Conservation (phyloP, 1,140 invertebrate species). For the Arctopsyche grandis region DNA sequence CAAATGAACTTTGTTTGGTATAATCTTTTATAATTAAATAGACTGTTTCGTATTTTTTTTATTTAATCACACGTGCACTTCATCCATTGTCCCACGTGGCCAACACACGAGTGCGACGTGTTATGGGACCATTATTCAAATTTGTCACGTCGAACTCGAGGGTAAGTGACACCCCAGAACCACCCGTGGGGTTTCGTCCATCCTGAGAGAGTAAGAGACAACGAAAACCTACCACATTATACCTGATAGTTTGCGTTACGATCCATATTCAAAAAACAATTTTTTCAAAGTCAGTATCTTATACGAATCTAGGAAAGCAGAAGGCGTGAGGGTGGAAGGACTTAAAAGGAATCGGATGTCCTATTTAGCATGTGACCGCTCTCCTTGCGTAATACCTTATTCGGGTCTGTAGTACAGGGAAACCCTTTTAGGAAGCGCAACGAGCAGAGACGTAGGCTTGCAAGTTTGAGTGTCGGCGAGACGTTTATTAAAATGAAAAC, state of each 20-base stretch:
- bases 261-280: too few species aligned
- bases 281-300: too few species aligned
- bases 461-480: too few species aligned
- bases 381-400: constrained; percentile 41
- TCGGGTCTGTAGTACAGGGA: constrained; percentile 32
- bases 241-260: too few species aligned
- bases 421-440: constrained; percentile 39
- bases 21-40: too few species aligned
- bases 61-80: neutral
- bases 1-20: too few species aligned
- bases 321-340: neutral
- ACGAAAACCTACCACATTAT: neutral
- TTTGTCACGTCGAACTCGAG: constrained; percentile 1
- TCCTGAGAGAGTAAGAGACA: neutral
- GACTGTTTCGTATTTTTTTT: too few species aligned
- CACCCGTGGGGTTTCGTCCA: neutral
- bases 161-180: neutral
- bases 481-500: too few species aligned
- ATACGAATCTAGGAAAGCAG: too few species aligned
- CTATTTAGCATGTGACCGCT: constrained; percentile 44
- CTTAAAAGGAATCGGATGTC: constrained; percentile 41
- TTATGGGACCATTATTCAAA: constrained; percentile 14
- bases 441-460: constrained; percentile 7
- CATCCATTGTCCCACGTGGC: neutral
- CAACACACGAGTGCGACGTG: neutral